Evolutionary conservation across 2,888 invertebrate genomes (phyloP), one percentile per base, ranked within the genome.

Genomic region (Agrotis puta): DNA sequence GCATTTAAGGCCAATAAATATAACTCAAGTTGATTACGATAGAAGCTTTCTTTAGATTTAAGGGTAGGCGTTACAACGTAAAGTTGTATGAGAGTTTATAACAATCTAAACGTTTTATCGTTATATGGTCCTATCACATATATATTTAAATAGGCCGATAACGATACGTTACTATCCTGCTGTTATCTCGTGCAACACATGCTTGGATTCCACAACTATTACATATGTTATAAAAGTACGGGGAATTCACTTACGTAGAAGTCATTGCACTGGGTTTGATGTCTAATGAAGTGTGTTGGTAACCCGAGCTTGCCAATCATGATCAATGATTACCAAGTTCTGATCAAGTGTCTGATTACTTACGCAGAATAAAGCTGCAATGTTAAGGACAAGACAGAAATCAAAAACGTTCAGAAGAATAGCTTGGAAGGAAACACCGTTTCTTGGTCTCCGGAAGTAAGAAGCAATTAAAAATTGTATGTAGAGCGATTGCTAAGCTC

Each of bases 21-120:
- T 89, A 82, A 88, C 81, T 89, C 85, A 86, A 84, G 79, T 81
- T 83, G 88, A 85, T 88, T 86, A 87, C 79, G 78, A 80, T 88
- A 85, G 85, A 88, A 89, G 86, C 86, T 88, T 88, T 85, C 81
- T 39, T 57, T 59, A 63, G 67, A 66, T 74, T 86, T 83, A 57
- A 81, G 79, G 70, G 70, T 48, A 68, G 69, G 69, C 70, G 62
- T 74, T 85, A 70, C 62, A 67, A 66, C 74, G 70, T 88, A 84
- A 80, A 86, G 82, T 85, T 76, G 72, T 77, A 69, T 82, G 81
- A 86, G 81, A 78, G 86, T 85, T 77, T 81, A 79, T 83, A 45
- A 63, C 57, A 11, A 59, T 65, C 27, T 73, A 75, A 77, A 65
- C 47, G 62, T 84, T 73, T 67, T 79, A 77, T 80, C 54, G 67